Base-by-base conservation (phyloP, 2,113 vertebrate species). In the Pelecanus crispus region DNA sequence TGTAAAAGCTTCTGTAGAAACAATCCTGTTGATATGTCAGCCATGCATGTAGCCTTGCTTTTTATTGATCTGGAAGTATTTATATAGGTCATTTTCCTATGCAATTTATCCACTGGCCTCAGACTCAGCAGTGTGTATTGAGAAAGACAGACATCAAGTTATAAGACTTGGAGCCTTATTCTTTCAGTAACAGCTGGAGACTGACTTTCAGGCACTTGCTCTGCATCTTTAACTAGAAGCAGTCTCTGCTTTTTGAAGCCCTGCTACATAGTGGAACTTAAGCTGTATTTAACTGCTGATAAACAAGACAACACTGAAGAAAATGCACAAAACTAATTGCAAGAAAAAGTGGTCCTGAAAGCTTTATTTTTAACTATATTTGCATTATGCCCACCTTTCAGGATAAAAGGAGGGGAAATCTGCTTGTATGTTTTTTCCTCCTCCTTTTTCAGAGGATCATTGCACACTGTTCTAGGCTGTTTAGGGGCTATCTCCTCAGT, bases 31-130 rank as follows among this genome's bases (percentile, higher is more conserved):
- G 36, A 24, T 82, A n/a, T 38, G 6, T 62, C 83, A 86, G 58
- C 44, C 55, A 44, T 68, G 75, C 70, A 90, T 66, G 12, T 56
- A 88, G 17, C 32, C 13, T 81, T 93, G 34, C 14, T 92, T 87
- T 56, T 85, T 96, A 90, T 92, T 93, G 61, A 94, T 89, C 55
- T 68, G 4, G 17, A 95, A 90, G 4, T 91, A 95, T 86, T 94
- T 95, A 80, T 65, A 86, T 31, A 89, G 19, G 65, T 80, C 18
- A 95, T 67, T 32, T 97, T 82, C 31, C 50, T 79, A 31, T 38
- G n/a, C 58, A 94, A 59, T 95, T 62, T 86, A 77, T 73, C 17
- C 47, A 84, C 7, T 18, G 17, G 29, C 68, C 52, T 95, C 49
- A 90, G 36, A 90, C 4, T 93, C 28, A 79, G 34, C 19, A 66